Evolutionary conservation across 2,113 vertebrate genomes (phyloP).

Genomic region (Ploceus nigricollis): DNA sequence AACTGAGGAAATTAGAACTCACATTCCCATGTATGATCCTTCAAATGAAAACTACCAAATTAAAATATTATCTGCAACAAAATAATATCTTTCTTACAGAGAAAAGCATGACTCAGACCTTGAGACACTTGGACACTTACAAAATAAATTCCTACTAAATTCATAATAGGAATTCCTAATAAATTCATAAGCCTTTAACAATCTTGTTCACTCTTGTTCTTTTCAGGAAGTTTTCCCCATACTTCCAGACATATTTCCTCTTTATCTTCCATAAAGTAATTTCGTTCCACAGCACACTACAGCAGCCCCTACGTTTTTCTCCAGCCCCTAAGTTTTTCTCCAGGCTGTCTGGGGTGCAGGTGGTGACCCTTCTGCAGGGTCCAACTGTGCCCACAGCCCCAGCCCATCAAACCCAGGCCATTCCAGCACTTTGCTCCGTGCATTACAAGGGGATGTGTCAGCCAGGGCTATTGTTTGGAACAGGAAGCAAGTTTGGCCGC

Average conservation of each 20-base stretch:
- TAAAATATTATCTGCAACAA: not conserved
- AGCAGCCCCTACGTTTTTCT: not conserved
- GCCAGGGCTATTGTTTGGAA: slow-evolving; percentile 54
- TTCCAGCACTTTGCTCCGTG: not conserved
- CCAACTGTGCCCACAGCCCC: not conserved
- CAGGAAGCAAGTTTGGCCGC: slow-evolving; percentile 56
- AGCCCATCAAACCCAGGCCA: not conserved
- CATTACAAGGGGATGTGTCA: not conserved
- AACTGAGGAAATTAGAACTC: not conserved
- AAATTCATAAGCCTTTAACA: not conserved
- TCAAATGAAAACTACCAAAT: not conserved
- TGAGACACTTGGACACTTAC: not conserved
- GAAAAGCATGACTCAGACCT: not conserved
- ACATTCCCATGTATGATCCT: accelerated
- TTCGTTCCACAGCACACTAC: not conserved
- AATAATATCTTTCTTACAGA: not conserved
- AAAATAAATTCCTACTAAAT: not conserved
- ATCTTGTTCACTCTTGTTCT: not conserved
- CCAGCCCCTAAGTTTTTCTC: not conserved
- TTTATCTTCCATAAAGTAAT: not conserved
- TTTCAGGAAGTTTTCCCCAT: not conserved
- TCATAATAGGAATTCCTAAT: not conserved
- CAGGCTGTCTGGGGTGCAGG: not conserved
- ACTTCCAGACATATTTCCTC: not conserved
- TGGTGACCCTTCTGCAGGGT: not conserved